Conservation (phyloP, 2,888 invertebrate genomes). For the Microdon myrmicae region DNA sequence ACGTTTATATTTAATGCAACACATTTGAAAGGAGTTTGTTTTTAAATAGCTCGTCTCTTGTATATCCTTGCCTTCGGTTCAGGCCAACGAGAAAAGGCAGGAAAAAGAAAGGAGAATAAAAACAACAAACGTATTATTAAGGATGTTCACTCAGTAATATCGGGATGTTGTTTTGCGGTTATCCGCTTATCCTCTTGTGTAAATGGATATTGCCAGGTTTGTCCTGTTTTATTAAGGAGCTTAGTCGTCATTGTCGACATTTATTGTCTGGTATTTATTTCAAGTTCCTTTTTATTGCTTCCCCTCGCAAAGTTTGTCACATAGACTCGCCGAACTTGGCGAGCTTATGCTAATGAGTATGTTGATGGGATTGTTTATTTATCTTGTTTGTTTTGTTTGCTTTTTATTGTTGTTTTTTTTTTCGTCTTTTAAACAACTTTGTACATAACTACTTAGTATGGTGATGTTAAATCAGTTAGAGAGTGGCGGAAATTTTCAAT, state of each 20-base stretch:
- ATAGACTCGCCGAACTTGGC: no score
- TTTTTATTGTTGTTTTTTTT: no score
- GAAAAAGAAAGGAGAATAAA: slow-evolving; percentile 6
- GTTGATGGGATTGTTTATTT: no score
- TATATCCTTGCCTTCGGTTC: slow-evolving; percentile 5
- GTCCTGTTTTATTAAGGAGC: slow-evolving; percentile 27
- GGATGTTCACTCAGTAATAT: slow-evolving; percentile 41
- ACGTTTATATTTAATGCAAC: neutral
- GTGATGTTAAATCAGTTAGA: no score
- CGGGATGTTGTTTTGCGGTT: slow-evolving; percentile 52
- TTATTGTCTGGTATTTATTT: slow-evolving; percentile 15
- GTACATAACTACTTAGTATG: no score
- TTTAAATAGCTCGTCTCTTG: neutral
- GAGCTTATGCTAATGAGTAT: no score
- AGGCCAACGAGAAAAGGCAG: no score
- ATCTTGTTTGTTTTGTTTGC: no score
- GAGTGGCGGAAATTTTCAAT: no score
- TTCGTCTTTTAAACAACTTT: no score
- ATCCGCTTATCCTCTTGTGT: slow-evolving; percentile 27
- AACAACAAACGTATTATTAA: slow-evolving; percentile 12
- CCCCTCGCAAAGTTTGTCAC: no score
- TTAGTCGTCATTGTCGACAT: slow-evolving; percentile 17
- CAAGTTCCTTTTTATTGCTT: slow-evolving; percentile 14
- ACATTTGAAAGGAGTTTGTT: slow-evolving; percentile 1
- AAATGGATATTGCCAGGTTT: slow-evolving; percentile 31